A percentile compares a stretch with the other conserved stretches of the same genome.
phyloP scores from a whole-genome alignment of 2,113 vertebrate genomes.

The Lamprotornis superbus region DNA sequence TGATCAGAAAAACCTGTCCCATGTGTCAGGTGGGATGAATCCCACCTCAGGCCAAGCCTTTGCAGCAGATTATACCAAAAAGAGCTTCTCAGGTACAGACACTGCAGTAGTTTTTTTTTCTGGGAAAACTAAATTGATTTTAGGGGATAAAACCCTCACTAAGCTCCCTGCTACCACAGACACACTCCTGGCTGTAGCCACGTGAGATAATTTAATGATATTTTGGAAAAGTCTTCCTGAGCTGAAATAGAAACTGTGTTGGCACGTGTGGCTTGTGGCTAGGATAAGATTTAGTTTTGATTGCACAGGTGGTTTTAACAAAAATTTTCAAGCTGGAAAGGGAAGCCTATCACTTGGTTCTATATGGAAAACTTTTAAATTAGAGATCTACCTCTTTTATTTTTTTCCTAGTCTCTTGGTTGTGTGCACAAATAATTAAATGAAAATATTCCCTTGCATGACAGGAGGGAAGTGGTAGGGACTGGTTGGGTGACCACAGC shows the following conservation, averaged over 20 bases:
- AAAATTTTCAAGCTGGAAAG: not conserved
- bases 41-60: not conserved
- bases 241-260: not conserved
- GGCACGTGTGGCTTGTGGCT: not conserved
- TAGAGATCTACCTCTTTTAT: not conserved
- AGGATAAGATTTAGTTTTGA: not conserved
- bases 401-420: not conserved
- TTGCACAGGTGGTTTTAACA: not conserved
- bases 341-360: not conserved
- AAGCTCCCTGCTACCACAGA: not conserved
- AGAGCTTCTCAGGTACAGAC: not conserved
- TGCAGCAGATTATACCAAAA: not conserved
- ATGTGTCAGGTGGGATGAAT: not conserved
- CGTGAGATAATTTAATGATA: not conserved
- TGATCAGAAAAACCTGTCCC: not conserved
- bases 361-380: not conserved
- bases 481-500: not conserved
- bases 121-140: not conserved
- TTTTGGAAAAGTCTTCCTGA: not conserved
- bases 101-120: not conserved
- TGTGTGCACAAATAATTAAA: not conserved
- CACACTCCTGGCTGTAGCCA: not conserved
- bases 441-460: not conserved
- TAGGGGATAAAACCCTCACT: not conserved
- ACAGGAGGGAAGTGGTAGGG: too few relatives aligned